Evolutionary conservation across 1,140 invertebrate genomes (phyloP), one percentile per base, ranked within the genome.

Genomic region (Neelides sp.): DNA sequence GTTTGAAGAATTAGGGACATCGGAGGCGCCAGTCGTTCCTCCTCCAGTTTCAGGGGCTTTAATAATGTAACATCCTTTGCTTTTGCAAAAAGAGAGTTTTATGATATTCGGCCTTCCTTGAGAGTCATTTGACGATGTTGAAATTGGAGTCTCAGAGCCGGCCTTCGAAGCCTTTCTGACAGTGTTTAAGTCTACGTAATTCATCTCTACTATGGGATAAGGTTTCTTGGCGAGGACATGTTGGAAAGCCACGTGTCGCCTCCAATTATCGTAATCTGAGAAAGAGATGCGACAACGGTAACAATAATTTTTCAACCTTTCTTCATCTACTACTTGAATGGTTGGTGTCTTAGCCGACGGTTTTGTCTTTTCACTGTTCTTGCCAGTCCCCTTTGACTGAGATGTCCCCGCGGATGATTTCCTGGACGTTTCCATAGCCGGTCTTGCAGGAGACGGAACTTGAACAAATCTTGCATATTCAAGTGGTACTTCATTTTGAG

Each of bases 221-320:
- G 55, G 55, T 26, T 51, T 47, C 22, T 51, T 48, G 28, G 44
- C 23, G 23, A 39, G 23, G 42, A 58, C 55, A 17, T 58, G 57
- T 2, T 54, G 27, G 15, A 39, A 32, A 2, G 51, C 47, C 2
- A 34, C 48, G 37, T 58, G 56, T 10, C 19, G 22, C 24, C 43
- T 40, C 51, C 51, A 58, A 17, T 45, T 24, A 23, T 45, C 45
- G 34, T 47, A 50, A 13, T 23, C 32, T 2, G 22, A 19, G 24
- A 47, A 58, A 15, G 30, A 22, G 0, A 51, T 1, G 4, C 43
- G 13, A 48, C 56, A 55, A 13, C 36, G 24, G 13, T 26, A 26
- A 28, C 53, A 55, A 36, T 39, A 32, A 8, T 26, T 46, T 34
- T 46, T 7, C 17, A n/a, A n/a, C n/a, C n/a, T n/a, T n/a, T n/a